A percentile compares a stretch with the other conserved stretches of the same genome.
Evolutionary conservation across 1,140 invertebrate species (phyloP).

Genomic region (Formica selysi): DNA sequence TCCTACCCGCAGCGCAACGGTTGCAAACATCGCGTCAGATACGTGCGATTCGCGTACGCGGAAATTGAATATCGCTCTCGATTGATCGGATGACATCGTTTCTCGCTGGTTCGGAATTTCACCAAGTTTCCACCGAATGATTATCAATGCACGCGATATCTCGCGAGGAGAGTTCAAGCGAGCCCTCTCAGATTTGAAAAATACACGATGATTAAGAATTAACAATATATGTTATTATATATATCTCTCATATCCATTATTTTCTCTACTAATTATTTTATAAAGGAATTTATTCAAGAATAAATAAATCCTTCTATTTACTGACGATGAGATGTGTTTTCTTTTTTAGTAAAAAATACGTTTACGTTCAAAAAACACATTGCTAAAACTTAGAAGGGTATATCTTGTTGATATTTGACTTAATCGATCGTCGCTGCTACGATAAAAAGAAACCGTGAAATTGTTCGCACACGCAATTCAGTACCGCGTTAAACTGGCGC

Average conservation of each 20-base stretch:
- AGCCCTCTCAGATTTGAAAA: not conserved
- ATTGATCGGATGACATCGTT: conserved; percentile 19
- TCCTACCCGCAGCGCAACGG: conserved; percentile 35
- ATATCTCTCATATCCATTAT: not conserved
- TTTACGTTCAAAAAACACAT: not conserved
- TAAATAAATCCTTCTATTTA: not conserved
- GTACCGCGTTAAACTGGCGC: conserved; percentile 47
- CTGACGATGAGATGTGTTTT: not conserved
- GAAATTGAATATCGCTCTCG: conserved; percentile 66
- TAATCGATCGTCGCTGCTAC: conserved; percentile 10
- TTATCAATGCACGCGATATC: conserved; percentile 36
- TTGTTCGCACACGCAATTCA: conserved; percentile 41
- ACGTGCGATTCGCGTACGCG: conserved; percentile 19
- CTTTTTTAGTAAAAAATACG: not conserved
- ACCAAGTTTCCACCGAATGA: conserved; percentile 3
- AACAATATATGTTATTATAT: not conserved
- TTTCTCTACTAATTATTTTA: not conserved
- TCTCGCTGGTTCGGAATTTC: conserved; percentile 28
- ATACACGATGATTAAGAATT: conserved; percentile 1
- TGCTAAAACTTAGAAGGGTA: not conserved
- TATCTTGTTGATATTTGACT: conserved; percentile 41
- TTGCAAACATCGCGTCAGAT: conserved; percentile 54
- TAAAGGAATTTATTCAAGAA: not conserved
- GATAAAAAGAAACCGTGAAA: conserved; percentile 43
- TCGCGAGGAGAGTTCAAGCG: not conserved